phyloP scores from a whole-genome alignment of 1,140 invertebrate genomes.

The Mizuhopecten yessoensis region DNA sequence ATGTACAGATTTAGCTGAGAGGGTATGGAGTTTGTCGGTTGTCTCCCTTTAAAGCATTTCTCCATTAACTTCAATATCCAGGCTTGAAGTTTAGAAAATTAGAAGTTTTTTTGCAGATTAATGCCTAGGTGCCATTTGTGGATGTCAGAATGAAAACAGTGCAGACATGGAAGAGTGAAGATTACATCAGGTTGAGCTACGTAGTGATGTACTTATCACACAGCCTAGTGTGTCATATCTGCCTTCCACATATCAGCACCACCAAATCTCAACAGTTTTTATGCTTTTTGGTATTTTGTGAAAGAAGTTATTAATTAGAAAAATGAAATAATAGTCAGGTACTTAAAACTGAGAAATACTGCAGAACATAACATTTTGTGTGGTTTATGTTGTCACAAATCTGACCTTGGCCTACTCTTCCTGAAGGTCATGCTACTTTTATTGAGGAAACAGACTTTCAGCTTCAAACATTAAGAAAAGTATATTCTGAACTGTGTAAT shows the following conservation, averaged over 20 bases:
- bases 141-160: slow-evolving; percentile 15
- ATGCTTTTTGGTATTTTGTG: neutral
- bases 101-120: slow-evolving; percentile 4
- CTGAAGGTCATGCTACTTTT: too few relatives aligned
- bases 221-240: slow-evolving; percentile 8
- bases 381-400: neutral
- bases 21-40: neutral
- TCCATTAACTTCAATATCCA: slow-evolving; percentile 16
- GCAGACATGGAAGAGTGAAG: neutral
- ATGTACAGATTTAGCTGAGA: neutral
- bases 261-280: neutral
- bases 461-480: too few relatives aligned
- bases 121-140: neutral
- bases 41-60: slow-evolving; percentile 32
- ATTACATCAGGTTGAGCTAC: neutral
- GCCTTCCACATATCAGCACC: neutral
- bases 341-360: slow-evolving; percentile 29
- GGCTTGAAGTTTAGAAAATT: slow-evolving; percentile 18
- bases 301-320: slow-evolving; percentile 27
- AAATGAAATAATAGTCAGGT: slow-evolving; percentile 2
- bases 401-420: neutral
- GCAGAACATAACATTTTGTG: neutral
- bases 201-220: neutral
- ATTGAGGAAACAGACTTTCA: too few relatives aligned
- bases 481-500: too few relatives aligned